phyloP scores from a whole-genome alignment of 2,888 invertebrate genomes.

The Temnothorax unifasciatus region DNA sequence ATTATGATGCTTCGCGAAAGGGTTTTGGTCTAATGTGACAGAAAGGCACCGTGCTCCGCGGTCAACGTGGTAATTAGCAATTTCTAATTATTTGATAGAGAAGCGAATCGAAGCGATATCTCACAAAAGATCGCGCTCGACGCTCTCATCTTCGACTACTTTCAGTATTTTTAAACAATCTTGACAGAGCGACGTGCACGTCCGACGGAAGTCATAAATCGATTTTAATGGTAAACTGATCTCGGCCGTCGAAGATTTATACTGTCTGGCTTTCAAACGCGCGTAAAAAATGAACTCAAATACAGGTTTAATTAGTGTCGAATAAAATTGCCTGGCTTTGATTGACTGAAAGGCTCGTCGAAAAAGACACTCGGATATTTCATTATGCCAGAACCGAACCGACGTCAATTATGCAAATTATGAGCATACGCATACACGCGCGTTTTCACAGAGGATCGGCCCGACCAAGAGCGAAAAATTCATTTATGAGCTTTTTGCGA shows the following conservation, averaged over 20 bases:
- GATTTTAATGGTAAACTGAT: conserved; percentile 62
- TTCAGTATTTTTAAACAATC: conserved; percentile 21
- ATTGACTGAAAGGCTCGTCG: conserved; percentile 71
- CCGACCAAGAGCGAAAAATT: conserved; percentile 52
- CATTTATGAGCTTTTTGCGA: conserved; percentile 57
- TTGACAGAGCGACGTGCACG: conserved; percentile 27
- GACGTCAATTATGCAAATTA: conserved; percentile 75
- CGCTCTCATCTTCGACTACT: neutral
- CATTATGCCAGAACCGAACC: conserved; percentile 61
- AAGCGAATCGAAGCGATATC: neutral
- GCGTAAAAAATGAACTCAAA: conserved; percentile 69
- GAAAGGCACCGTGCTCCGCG: conserved; percentile 62
- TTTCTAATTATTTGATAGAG: conserved; percentile 67
- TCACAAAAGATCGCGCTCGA: too few relatives aligned
- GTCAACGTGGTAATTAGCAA: conserved; percentile 70
- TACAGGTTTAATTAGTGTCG: conserved; percentile 71
- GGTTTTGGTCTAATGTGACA: conserved; percentile 63
- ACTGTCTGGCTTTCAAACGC: conserved; percentile 64
- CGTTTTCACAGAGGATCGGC: conserved; percentile 50
- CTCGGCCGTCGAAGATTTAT: conserved; percentile 63
- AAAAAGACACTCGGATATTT: conserved; percentile 72
- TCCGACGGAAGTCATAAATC: conserved; percentile 33
- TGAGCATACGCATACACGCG: conserved; percentile 39
- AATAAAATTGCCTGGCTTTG: conserved; percentile 63
- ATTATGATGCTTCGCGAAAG: conserved; percentile 75